Evolutionary conservation across 2,797 vertebrate genomes (phyloP).

Genomic region (Graptemys geographica): DNA sequence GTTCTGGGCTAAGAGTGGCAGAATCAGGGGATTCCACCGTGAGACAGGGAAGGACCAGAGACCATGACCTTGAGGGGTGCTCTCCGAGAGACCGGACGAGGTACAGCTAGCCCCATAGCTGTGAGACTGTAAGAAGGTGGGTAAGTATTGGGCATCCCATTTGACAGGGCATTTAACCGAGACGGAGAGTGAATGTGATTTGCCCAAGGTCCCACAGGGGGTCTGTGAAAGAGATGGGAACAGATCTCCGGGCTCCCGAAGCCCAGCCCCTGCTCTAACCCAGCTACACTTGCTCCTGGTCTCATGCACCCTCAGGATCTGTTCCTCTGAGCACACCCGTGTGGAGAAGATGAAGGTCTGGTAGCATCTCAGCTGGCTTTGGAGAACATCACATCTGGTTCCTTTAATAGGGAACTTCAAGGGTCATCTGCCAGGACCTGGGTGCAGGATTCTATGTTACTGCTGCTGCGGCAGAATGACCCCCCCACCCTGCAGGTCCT

Average conservation of each 20-base stretch:
- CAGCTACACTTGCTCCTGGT: background rate
- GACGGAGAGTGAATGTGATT: background rate
- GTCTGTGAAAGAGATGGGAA: background rate
- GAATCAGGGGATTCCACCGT: background rate
- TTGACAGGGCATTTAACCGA: background rate
- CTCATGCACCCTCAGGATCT: too few species aligned
- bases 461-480: background rate
- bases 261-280: constrained; percentile 66
- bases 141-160: background rate
- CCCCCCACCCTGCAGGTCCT: background rate
- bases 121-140: background rate
- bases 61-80: too few species aligned
- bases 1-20: background rate
- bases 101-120: too few species aligned
- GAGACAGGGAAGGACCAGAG: too few species aligned
- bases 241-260: background rate
- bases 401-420: background rate
- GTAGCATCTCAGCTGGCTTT: background rate
- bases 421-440: background rate
- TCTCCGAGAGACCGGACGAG: too few species aligned
- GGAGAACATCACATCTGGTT: background rate
- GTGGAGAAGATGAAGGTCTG: background rate
- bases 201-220: background rate
- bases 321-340: too few species aligned
- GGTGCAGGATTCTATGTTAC: background rate